These are phyloP conservation scores for Mesopsocus fuscifrons DNA, from an alignment of 2,888 invertebrate genomes.

Conservation along the genomic window DNA sequence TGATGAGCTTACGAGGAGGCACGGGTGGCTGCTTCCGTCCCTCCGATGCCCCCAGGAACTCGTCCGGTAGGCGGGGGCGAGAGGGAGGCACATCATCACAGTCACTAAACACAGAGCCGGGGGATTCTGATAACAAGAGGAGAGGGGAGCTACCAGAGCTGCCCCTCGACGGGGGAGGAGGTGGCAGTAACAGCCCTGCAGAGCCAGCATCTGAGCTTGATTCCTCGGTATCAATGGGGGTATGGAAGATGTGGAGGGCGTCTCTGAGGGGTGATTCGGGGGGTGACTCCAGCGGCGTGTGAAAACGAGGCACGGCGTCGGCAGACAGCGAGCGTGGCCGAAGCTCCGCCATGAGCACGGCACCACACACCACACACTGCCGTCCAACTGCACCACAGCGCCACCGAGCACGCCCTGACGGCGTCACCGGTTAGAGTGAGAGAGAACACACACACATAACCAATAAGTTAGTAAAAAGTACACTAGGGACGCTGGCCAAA, in stretches of 20 bases:
- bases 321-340: neutral
- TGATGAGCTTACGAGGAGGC: neutral
- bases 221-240: neutral
- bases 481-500: constrained; percentile 7
- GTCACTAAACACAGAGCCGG: neutral
- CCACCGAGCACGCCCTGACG: neutral
- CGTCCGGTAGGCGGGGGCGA: neutral
- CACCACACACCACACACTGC: neutral
- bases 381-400: neutral
- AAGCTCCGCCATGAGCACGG: neutral
- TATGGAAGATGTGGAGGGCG: neutral
- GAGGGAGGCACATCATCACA: neutral
- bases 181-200: neutral
- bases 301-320: neutral
- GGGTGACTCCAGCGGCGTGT: neutral
- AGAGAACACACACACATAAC: neutral
- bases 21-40: neutral
- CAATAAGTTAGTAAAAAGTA: constrained; percentile 5
- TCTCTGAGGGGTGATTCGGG: neutral
- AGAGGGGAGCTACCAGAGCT: neutral
- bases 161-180: neutral
- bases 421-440: neutral
- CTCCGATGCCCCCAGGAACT: neutral
- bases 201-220: neutral
- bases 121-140: neutral